A percentile compares a stretch with the other conserved stretches of the same genome.
Conservation (phyloP, 2,113 vertebrate species). For the Rhynchomys soricoides region DNA sequence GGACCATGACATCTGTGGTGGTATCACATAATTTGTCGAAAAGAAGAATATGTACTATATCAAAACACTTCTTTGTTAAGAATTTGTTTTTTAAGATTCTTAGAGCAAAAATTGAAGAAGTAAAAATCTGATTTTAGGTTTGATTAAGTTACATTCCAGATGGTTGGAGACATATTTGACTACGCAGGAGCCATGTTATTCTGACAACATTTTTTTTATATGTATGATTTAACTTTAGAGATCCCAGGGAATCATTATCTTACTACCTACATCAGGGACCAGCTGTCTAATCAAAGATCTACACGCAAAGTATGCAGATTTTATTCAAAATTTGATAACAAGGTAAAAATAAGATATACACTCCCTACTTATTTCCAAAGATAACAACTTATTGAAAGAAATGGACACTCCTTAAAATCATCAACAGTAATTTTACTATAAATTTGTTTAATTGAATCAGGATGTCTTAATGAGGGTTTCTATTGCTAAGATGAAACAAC, state of each 20-base stretch:
- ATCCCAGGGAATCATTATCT: constrained; percentile 27
- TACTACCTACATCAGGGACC: constrained; percentile 2
- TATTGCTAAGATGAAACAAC: background rate
- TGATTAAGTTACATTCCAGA: constrained; percentile 58
- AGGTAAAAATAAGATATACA: background rate
- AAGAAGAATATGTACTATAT: background rate
- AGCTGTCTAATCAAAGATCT: constrained; percentile 33
- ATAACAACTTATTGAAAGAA: constrained; percentile 4
- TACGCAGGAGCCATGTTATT: constrained; percentile 43
- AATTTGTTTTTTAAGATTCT: constrained; percentile 11
- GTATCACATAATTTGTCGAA: background rate
- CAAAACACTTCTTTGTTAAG: background rate
- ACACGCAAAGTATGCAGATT: background rate
- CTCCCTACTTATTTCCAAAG: background rate
- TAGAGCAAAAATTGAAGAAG: background rate
- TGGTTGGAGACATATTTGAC: constrained; percentile 36
- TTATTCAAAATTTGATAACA: constrained; percentile 40
- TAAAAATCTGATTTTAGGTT: constrained; percentile 32
- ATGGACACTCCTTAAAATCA: background rate
- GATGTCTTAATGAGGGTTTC: background rate
- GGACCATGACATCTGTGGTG: background rate
- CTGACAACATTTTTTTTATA: background rate
- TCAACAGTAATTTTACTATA: background rate
- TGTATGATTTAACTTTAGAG: constrained; percentile 48
- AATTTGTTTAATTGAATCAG: background rate